Conservation (phyloP, 2,113 vertebrate species). For the Dipodomys stephensi region DNA sequence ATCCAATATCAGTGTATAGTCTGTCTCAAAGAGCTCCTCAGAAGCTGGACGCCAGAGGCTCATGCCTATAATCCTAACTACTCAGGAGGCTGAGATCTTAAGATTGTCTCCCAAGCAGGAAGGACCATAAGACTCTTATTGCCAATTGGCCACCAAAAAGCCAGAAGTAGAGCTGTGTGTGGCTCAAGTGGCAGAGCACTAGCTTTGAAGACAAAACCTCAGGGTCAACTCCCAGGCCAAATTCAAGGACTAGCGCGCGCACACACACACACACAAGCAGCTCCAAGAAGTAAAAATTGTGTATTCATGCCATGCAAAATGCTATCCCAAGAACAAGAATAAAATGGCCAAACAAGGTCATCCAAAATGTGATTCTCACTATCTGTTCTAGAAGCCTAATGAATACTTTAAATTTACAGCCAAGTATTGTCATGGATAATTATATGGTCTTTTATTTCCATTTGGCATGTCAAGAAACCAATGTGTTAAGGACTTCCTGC, state of each 20-base stretch:
- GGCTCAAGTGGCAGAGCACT: too few relatives aligned
- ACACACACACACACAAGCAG: too few relatives aligned
- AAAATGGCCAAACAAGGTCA: constrained; percentile 23
- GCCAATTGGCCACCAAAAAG: too few relatives aligned
- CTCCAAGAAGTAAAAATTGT: not conserved
- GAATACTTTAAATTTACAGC: constrained; percentile 5
- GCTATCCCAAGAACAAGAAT: not conserved
- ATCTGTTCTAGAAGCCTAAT: not conserved
- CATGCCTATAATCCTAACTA: too few relatives aligned
- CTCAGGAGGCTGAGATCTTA: too few relatives aligned
- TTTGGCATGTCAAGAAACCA: not conserved
- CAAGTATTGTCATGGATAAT: not conserved
- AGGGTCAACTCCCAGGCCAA: too few relatives aligned
- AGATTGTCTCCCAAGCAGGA: too few relatives aligned
- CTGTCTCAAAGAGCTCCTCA: not conserved
- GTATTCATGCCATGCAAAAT: not conserved
- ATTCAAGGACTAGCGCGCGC: too few relatives aligned
- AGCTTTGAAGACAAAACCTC: too few relatives aligned
- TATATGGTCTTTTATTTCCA: not conserved
- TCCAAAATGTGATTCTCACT: not conserved
- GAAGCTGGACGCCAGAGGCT: not conserved
- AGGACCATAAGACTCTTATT: too few relatives aligned
- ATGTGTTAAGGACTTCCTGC: not conserved
- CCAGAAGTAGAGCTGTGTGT: too few relatives aligned
- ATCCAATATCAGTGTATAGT: not conserved